These are phyloP conservation scores for Drosophila neutralis DNA, from an alignment of 2,888 invertebrate genomes.

Conservation along the genomic window DNA sequence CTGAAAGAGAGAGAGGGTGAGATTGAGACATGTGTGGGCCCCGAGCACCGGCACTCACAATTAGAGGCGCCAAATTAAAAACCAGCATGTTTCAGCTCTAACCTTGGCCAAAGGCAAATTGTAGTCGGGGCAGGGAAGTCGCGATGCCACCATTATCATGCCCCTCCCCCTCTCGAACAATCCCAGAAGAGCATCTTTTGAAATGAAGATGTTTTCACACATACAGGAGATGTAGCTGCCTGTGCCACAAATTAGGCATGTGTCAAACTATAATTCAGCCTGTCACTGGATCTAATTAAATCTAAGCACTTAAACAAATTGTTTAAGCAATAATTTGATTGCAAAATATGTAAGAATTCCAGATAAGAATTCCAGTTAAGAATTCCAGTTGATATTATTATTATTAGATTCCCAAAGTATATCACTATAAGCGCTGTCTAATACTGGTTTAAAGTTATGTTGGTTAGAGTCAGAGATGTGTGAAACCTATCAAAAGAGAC, in stretches of 20 bases:
- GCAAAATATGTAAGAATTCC: not conserved
- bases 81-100: constrained; percentile 50
- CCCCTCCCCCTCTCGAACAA: not conserved
- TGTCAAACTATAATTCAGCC: constrained; percentile 56
- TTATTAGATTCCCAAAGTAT: not conserved
- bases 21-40: constrained; percentile 18
- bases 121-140: constrained; percentile 4
- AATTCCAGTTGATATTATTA: too few relatives aligned
- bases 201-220: constrained; percentile 41
- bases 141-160: not conserved
- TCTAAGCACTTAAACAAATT: constrained; percentile 6
- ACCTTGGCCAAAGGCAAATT: constrained; percentile 52
- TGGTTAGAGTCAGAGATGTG: not conserved
- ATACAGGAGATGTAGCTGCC: not conserved
- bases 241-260: constrained; percentile 45
- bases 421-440: not conserved
- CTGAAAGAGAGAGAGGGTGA: not conserved
- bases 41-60: constrained; percentile 56
- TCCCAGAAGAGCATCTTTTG: constrained; percentile 10
- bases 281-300: constrained; percentile 30
- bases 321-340: not conserved
- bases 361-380: not conserved
- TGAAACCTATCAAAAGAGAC: not conserved
- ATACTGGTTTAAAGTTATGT: not conserved
- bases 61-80: constrained; percentile 65